phyloP scores from a whole-genome alignment of 2,797 vertebrate genomes.

The Sciaenops ocellatus region DNA sequence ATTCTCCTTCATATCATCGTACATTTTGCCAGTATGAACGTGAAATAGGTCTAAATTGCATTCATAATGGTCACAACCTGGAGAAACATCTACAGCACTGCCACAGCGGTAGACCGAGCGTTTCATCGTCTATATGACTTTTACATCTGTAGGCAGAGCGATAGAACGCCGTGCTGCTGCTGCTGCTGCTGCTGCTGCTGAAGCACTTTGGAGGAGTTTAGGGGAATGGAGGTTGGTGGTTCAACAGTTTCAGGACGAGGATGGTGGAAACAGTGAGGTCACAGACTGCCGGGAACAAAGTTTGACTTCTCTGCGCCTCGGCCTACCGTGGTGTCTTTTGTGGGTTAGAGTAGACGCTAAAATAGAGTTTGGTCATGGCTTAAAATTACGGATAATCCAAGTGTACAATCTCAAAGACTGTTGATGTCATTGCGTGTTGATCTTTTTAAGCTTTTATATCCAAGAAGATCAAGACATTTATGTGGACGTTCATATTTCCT shows the following conservation, averaged over 20 bases:
- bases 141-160: neutral
- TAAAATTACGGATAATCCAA: neutral
- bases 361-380: neutral
- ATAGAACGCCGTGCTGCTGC: neutral
- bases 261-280: slow-evolving; percentile 17
- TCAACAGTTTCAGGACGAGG: neutral
- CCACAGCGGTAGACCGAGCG: neutral
- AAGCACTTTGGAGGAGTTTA: neutral
- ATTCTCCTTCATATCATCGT: too few species aligned
- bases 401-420: neutral
- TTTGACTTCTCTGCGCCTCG: neutral
- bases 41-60: too few species aligned
- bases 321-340: neutral
- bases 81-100: neutral
- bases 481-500: too few species aligned
- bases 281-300: neutral
- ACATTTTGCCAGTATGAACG: too few species aligned
- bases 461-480: neutral
- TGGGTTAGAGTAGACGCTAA: neutral
- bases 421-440: neutral
- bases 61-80: too few species aligned
- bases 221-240: neutral
- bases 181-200: slow-evolving; percentile 19
- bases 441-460: neutral
- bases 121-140: neutral